Conservation (phyloP, 1,140 invertebrate genomes). For the Phocides pigmalion region DNA sequence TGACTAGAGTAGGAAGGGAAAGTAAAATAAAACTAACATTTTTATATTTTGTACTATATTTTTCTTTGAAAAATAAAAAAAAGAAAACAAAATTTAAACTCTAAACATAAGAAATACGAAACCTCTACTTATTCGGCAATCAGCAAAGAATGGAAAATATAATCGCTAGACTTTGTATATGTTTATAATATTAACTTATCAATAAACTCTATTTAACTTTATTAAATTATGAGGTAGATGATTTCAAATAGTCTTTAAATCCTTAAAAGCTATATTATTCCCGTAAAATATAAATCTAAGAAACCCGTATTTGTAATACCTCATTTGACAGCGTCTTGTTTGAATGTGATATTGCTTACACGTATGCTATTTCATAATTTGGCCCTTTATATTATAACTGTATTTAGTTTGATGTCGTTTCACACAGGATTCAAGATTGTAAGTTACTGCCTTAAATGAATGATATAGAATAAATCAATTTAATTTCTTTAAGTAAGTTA, state of each 20-base stretch:
- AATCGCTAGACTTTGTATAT: conserved; percentile 72
- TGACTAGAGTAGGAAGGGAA: no score
- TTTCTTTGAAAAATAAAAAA: conserved; percentile 79
- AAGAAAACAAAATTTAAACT: conserved; percentile 79
- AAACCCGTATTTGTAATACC: conserved; percentile 75
- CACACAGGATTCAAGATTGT: no score
- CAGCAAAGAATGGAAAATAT: conserved; percentile 55
- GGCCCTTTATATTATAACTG: neutral
- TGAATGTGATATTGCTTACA: conserved; percentile 19
- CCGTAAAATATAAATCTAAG: conserved; percentile 57
- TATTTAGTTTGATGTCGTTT: no score
- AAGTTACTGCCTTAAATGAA: no score
- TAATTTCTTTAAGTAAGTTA: no score
- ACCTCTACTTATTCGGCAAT: conserved; percentile 63
- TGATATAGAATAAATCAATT: no score
- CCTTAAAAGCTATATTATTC: conserved; percentile 67
- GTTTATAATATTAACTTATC: conserved; percentile 72
- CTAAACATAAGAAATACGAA: conserved; percentile 76
- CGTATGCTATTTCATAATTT: conserved; percentile 24
- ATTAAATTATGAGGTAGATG: conserved; percentile 82
- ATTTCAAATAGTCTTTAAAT: conserved; percentile 78
- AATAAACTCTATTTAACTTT: conserved; percentile 75
- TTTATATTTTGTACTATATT: conserved; percentile 66
- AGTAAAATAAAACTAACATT: conserved; percentile 46
- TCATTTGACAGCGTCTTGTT: conserved; percentile 37